Evolutionary conservation across 2,888 invertebrate species (phyloP).

Genomic region (Drosophila paramelanica): DNA sequence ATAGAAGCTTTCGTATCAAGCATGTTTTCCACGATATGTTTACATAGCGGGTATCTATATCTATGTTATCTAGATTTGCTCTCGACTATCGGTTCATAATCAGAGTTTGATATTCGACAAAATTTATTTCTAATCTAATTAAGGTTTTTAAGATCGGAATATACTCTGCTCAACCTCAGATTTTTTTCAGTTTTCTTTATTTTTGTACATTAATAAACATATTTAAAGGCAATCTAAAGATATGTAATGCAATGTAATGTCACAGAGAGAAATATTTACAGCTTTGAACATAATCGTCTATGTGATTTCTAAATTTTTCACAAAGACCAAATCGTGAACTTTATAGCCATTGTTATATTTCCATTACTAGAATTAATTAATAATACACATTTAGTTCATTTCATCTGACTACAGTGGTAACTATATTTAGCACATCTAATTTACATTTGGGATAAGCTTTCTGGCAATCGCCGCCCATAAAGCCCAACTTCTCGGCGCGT

Average conservation of each 20-base stretch:
- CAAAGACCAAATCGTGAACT: neutral
- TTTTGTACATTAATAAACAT: neutral
- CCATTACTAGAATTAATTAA: neutral
- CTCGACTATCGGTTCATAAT: too few relatives aligned
- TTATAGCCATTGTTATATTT: neutral
- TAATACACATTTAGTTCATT: slow-evolving; percentile 36
- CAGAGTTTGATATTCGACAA: too few relatives aligned
- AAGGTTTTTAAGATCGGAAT: neutral
- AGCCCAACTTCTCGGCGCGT: slow-evolving; percentile 82
- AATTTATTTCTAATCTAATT: too few relatives aligned
- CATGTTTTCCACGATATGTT: too few relatives aligned
- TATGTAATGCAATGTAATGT: too few relatives aligned
- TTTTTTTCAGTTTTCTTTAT: neutral
- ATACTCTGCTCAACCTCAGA: neutral
- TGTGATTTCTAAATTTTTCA: neutral
- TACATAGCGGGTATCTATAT: neutral
- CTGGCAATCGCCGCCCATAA: slow-evolving; percentile 80
- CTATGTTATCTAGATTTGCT: too few relatives aligned
- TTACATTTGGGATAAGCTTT: slow-evolving; percentile 79
- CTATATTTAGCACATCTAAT: slow-evolving; percentile 65
- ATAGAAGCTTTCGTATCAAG: too few relatives aligned
- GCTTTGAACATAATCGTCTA: too few relatives aligned
- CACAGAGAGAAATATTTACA: too few relatives aligned
- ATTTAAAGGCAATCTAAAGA: neutral
- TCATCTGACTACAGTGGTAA: slow-evolving; percentile 66